A percentile compares a stretch with the other conserved stretches of the same genome.
Evolutionary conservation across 2,797 vertebrate genomes (phyloP).

Genomic region (Onychomys torridus): DNA sequence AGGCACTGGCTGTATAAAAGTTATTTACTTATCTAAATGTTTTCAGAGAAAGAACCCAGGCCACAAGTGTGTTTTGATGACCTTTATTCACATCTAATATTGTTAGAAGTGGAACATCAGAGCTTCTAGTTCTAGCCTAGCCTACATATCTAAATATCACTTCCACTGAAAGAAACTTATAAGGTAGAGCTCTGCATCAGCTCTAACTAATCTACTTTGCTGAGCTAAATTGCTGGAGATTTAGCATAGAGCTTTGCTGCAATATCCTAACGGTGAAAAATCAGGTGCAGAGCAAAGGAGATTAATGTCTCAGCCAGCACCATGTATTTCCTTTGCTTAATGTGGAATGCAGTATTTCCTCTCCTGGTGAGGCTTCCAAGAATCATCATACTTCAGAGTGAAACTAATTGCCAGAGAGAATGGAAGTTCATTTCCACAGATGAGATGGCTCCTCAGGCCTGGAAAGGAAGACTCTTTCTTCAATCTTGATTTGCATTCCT

Average conservation of each 20-base stretch:
- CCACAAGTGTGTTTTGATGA: background rate
- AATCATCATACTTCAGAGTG: conserved; percentile 79
- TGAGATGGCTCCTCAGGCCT: conserved; percentile 1
- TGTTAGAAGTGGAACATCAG: conserved; percentile 50
- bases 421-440: conserved; percentile 77
- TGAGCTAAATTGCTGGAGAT: conserved; percentile 72
- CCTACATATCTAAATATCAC: conserved; percentile 56
- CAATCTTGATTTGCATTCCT: conserved; percentile 65
- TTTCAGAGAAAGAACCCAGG: background rate
- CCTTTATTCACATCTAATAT: conserved; percentile 54
- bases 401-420: conserved; percentile 82
- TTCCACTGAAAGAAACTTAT: conserved; percentile 65
- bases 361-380: conserved; percentile 67
- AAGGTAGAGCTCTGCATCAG: conserved; percentile 49
- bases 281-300: conserved; percentile 77
- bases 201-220: conserved; percentile 78
- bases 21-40: conserved; percentile 56
- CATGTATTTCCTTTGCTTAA: conserved; percentile 60
- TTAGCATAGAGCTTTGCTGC: conserved; percentile 61
- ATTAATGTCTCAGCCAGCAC: conserved; percentile 75
- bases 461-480: conserved; percentile 61
- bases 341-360: conserved; percentile 59
- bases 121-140: background rate
- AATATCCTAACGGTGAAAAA: conserved; percentile 66
- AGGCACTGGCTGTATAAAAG: background rate